Base-by-base conservation (phyloP, 2,113 vertebrate species). In the Alectura lathami region DNA sequence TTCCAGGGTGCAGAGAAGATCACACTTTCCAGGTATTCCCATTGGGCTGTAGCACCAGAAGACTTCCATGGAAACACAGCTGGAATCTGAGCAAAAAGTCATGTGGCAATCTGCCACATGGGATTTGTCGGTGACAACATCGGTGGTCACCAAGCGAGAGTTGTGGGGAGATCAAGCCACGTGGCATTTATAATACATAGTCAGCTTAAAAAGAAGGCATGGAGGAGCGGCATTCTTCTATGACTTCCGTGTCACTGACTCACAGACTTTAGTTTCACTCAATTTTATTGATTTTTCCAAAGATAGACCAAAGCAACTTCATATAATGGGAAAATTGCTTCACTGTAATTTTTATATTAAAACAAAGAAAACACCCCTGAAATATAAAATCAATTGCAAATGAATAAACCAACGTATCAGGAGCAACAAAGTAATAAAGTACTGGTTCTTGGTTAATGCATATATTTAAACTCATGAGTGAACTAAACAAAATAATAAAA, bases 301-400 rank as follows among this genome's bases (percentile, higher is more conserved):
- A 94, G 43, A 70, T 69, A 91, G 76, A 62, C n/a, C 43, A 48
- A 42, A 90, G 8, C 12, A 85, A 93, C n/a, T 69, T 86, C 53
- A 62, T 80, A 68, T 24, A 75, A 85, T 34, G 47, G 53, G 67
- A 85, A 92, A 88, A 93, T 84, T 80, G 47, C 29, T 94, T 26
- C 16, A 60, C 23, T 50, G 38, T 69, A 50, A 62, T 51, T 91
- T 69, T 42, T 82, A 17, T 62, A 75, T 62, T 85, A 82, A 78
- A 93, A 40, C 11, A 91, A 66, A 88, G 30, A 12, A 83, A 91
- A 85, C 66, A 50, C 8, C 11, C 42, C 43, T 66, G 38, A 90
- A 66, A 90, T 29, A 91, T 17, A 88, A 86, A 89, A 85, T 80
- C 48, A 88, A 73, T 76, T 77, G 53, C 60, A 94, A 93, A 91